A percentile compares a stretch with the other conserved stretches of the same genome.
phyloP scores from a whole-genome alignment of 2,888 invertebrate species.

The Sepiola atlantica region DNA sequence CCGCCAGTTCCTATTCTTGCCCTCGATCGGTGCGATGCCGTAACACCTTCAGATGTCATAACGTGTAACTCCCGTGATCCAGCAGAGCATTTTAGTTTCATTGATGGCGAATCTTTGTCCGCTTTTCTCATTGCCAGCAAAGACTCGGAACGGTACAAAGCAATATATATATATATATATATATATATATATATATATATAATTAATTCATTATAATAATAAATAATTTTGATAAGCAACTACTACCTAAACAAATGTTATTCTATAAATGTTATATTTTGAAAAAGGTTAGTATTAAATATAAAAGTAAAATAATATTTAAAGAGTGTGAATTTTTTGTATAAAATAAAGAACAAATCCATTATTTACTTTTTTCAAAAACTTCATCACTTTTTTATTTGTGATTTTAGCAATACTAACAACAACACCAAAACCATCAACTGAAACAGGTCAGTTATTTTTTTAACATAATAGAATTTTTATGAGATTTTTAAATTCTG shows the following conservation, averaged over 20 bases:
- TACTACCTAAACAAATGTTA: neutral
- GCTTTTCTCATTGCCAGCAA: too few relatives aligned
- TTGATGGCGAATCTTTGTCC: too few relatives aligned
- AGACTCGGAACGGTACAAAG: too few relatives aligned
- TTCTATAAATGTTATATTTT: neutral
- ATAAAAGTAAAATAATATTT: neutral
- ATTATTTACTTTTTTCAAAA: neutral
- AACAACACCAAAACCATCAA: slow-evolving; percentile 36
- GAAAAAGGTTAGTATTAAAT: neutral
- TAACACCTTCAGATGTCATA: too few relatives aligned
- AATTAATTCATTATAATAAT: too few relatives aligned
- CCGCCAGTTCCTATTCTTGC: too few relatives aligned
- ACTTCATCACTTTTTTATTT: neutral
- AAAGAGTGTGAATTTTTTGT: neutral
- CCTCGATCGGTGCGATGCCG: too few relatives aligned
- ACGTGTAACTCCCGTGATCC: too few relatives aligned
- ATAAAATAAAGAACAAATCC: neutral
- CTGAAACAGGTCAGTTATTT: neutral
- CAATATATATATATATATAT: too few relatives aligned
- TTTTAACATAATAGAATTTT: too few relatives aligned
- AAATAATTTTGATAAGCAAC: too few relatives aligned
- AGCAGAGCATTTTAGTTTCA: too few relatives aligned
- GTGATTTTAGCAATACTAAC: slow-evolving; percentile 1
- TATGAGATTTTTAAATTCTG: neutral
- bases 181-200: neutral